Evolutionary conservation across 2,797 vertebrate species (phyloP).

Genomic region (Leptatherina wallacei): DNA sequence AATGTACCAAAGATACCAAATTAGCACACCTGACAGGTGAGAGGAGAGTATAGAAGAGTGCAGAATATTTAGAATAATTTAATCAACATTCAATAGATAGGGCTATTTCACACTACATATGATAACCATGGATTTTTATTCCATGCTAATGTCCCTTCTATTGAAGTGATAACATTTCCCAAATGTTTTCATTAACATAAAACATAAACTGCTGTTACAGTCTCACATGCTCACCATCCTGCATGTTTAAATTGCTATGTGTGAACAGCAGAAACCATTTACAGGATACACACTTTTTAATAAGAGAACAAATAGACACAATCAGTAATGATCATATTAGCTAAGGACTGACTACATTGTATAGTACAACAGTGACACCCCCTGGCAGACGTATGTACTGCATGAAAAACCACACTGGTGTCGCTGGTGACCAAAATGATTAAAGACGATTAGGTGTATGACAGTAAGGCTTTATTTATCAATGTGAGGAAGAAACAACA

Average conservation of each 20-base stretch:
- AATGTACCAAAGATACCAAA: no score
- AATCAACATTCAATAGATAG: no score
- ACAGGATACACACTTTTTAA: constrained; percentile 6
- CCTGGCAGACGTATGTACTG: constrained; percentile 45
- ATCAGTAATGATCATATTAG: background rate
- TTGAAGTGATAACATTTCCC: no score
- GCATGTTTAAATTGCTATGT: constrained; percentile 4
- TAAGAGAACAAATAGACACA: background rate
- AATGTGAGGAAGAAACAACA: constrained; percentile 62
- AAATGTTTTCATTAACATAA: no score
- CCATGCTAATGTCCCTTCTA: no score
- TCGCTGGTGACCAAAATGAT: background rate
- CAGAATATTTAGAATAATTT: background rate
- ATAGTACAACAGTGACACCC: constrained; percentile 70
- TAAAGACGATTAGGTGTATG: constrained; percentile 42
- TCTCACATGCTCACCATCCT: background rate
- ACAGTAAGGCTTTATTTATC: constrained; percentile 79
- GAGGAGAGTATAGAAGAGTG: no score
- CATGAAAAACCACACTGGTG: background rate
- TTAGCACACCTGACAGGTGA: background rate
- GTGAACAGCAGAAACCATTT: constrained; percentile 2
- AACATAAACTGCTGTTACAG: background rate
- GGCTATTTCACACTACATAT: no score
- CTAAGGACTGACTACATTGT: background rate
- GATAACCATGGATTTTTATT: no score